Base-by-base conservation (phyloP, 2,113 vertebrate genomes). In the Phalacrocorax carbo region DNA sequence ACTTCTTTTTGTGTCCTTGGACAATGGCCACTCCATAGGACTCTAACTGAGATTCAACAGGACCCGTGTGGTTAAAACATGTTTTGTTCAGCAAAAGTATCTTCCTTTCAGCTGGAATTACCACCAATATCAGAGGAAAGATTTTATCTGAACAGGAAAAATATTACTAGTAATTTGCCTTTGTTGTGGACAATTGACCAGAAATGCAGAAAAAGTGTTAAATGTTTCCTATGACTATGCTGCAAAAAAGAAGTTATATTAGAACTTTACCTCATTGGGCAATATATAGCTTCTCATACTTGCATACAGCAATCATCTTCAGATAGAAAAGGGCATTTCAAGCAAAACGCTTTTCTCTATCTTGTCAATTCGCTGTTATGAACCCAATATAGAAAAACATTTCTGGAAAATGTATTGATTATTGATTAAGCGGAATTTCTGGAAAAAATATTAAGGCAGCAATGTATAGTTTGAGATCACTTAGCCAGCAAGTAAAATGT, bases 1-100 rank as follows among this genome's bases (percentile, higher is more conserved):
- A 72, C 4, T 7, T 85, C 70, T 82, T 94, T 93, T 82, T 89
- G 22, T 97, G 83, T 79, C 70, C 94, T 88, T 95, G 96, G 79
- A 88, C 68, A 75, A n/a, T 40, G 92, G 69, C 52, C 92, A 95
- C 86, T 95, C 57, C 40, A 94, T 44, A 76, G 83, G 66, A 91
- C 93, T 94, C 71, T 51, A 91, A 79, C 38, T 62, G 60, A 95
- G 79, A 77, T 60, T 79, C 60, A 76, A 64, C 44, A 84, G 94
- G 38, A 95, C 27, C 22, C 88, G 20, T 88, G 60, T 76, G 46
- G 55, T 29, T 93, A 57, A 92, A 94, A 82, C 23, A 66, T 4
- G 5, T 29, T 94, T 82, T 87, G 16, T 71, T 70, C 65, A 96
- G 51, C 54, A 95, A 86, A 73, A 71, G 32, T 36, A 66, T 62